Conservation (phyloP, 2,888 invertebrate genomes). For the Osmoderma eremita region DNA sequence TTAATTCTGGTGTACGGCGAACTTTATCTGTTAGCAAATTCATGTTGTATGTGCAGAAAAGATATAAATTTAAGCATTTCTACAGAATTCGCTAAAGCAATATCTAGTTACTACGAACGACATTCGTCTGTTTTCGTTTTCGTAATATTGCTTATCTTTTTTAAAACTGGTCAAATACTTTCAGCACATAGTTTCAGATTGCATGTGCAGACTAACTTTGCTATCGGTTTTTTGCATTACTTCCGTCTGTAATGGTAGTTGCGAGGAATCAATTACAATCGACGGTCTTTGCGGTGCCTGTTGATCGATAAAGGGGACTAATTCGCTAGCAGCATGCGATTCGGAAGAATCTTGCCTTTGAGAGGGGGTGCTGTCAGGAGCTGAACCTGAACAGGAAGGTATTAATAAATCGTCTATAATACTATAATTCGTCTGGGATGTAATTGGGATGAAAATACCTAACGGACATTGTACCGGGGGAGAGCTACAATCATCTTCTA, state of each 20-base stretch:
- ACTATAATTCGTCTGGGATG: constrained; percentile 17
- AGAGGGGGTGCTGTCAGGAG: constrained; percentile 47
- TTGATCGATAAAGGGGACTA: constrained; percentile 49
- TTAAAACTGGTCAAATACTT: neutral
- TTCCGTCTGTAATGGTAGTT: constrained; percentile 59
- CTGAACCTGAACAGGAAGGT: constrained; percentile 47
- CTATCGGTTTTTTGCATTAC: constrained; percentile 59
- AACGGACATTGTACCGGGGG: constrained; percentile 42
- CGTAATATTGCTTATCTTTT: constrained; percentile 27
- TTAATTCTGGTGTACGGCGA: too few species aligned
- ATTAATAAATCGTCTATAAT: constrained; percentile 18
- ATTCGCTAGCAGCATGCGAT: constrained; percentile 53
- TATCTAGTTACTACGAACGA: too few species aligned
- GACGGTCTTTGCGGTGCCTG: constrained; percentile 57
- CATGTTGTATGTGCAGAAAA: too few species aligned
- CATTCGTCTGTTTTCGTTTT: neutral
- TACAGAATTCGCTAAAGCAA: too few species aligned
- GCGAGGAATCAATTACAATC: constrained; percentile 62
- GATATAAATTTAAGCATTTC: too few species aligned
- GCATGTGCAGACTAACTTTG: constrained; percentile 62
- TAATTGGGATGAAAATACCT: constrained; percentile 38
- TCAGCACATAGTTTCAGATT: constrained; percentile 64
- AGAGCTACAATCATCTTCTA: constrained; percentile 66
- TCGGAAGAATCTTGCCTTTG: constrained; percentile 60
- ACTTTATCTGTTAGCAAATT: too few species aligned